Evolutionary conservation across 2,797 vertebrate genomes (phyloP).

Genomic region (Apogon talboti): DNA sequence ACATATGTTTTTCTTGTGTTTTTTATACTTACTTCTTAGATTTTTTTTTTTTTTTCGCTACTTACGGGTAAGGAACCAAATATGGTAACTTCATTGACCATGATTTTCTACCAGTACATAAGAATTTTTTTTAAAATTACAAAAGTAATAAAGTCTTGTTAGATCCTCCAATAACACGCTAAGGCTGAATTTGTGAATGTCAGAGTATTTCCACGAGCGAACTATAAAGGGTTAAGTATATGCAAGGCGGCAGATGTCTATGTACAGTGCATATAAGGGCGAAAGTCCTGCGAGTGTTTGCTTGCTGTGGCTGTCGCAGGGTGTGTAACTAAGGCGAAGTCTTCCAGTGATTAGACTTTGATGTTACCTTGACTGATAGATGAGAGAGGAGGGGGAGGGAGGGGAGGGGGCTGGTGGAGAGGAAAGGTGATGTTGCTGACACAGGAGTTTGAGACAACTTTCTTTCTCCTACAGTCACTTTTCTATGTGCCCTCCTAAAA

Average conservation of each 20-base stretch:
- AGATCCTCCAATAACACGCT: too few relatives aligned
- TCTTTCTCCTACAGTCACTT: conserved; percentile 41
- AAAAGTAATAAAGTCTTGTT: too few relatives aligned
- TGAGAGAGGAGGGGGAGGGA: conserved; percentile 40
- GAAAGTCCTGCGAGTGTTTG: conserved; percentile 11
- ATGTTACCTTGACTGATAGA: conserved; percentile 71
- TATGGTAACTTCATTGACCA: too few relatives aligned
- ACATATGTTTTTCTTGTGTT: too few relatives aligned
- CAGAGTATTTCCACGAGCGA: too few relatives aligned
- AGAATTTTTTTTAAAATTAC: too few relatives aligned
- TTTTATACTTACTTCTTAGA: too few relatives aligned
- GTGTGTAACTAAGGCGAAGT: conserved; percentile 46
- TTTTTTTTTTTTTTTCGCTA: too few relatives aligned
- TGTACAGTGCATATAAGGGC: neutral
- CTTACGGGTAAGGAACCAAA: too few relatives aligned
- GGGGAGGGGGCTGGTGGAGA: conserved; percentile 50
- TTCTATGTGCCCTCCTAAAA: conserved; percentile 42
- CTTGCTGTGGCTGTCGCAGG: conserved; percentile 30
- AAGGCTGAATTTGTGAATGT: too few relatives aligned
- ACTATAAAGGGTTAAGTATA: neutral
- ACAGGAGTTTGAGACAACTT: conserved; percentile 67
- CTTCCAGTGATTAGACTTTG: conserved; percentile 66
- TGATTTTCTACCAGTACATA: too few relatives aligned
- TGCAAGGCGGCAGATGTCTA: neutral
- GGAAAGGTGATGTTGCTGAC: conserved; percentile 75